A percentile compares a stretch with the other conserved stretches of the same genome.
phyloP scores from a whole-genome alignment of 2,797 vertebrate genomes.

The Pagetopsis macropterus region DNA sequence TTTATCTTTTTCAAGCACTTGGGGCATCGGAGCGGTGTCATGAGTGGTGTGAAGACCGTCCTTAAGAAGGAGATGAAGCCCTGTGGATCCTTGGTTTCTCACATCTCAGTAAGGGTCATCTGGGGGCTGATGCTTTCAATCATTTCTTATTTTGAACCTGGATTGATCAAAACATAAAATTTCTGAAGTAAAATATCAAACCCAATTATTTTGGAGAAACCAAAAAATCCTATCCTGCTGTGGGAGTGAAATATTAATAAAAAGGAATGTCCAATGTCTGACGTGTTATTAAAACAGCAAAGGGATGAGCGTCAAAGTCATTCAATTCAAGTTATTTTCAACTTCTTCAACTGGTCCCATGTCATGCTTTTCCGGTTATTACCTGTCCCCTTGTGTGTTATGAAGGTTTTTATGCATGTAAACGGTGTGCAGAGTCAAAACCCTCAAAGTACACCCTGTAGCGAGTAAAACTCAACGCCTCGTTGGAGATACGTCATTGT shows the following conservation, averaged over 20 bases:
- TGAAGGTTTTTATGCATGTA: too few species aligned
- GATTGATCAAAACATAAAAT: constrained; percentile 26
- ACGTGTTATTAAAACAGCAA: constrained; percentile 16
- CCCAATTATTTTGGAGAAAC: constrained; percentile 18
- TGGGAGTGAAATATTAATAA: constrained; percentile 33
- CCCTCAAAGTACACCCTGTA: too few species aligned
- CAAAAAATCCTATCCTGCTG: background rate
- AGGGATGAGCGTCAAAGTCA: background rate
- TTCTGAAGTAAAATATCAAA: constrained; percentile 18
- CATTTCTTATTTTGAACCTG: constrained; percentile 8
- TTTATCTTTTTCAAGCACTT: constrained; percentile 23
- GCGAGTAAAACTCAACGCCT: too few species aligned
- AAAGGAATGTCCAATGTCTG: constrained; percentile 15
- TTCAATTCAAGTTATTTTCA: constrained; percentile 3
- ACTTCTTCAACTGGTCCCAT: constrained; percentile 1
- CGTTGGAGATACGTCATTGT: too few species aligned
- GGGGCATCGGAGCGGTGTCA: constrained; percentile 26
- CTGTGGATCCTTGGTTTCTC: constrained; percentile 21
- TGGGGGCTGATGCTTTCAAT: constrained; percentile 10
- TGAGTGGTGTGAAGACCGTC: constrained; percentile 8
- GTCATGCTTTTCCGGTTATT: too few species aligned
- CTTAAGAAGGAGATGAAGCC: constrained; percentile 34
- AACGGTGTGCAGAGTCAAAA: too few species aligned
- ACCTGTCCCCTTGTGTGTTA: too few species aligned
- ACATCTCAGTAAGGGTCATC: constrained; percentile 13